Evolutionary conservation across 2,113 vertebrate genomes (phyloP), one percentile per base, ranked within the genome.

Genomic region (Gavialis gangeticus): DNA sequence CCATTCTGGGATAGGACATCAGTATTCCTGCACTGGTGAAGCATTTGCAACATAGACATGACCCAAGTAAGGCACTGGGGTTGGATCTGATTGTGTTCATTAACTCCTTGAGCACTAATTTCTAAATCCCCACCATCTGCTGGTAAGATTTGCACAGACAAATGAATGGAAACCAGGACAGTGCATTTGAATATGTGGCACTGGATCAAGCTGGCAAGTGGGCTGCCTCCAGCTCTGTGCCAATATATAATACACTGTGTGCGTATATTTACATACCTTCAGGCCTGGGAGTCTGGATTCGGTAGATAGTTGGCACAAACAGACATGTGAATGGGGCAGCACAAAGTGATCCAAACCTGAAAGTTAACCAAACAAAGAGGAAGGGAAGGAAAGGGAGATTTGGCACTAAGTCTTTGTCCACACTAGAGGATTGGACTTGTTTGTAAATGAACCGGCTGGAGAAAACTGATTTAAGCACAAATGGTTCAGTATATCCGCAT

Each of bases 401-500:
- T 3, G 58, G 88, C 2, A 3, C 66, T 1, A 66, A 75, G 27
- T 18, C 66, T 46, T 11, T 63, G 24, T 59, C 12, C 1, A 28
- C 6, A 3, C 28, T 3, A 3, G 55, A 62, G n/a, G 56, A 63
- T 13, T 11, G 54, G 34, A 34, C 1, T 46, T 25, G 2, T 24
- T 84, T n/a, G 58, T 6, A 24, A 19, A 60, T 1, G 24, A 69
- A 15, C 24, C 1, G 1, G n/a, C 55, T 37, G 69, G 34, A 22
- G 60, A 34, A 34, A 14, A 60, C 77, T 12, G 0, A 71, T 19
- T 4, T 55, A 54, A 73, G 69, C 67, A 19, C 46, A 64, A 11
- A 7, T 7, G 5, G 27, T 3, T 25, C 18, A 1, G 9, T 27
- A 30, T 69, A 2, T 0, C 28, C 18, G 6, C n/a, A 4, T 24